These are phyloP conservation scores for Drosophila repleta DNA, from an alignment of 1,140 invertebrate genomes.

Conservation along the genomic window DNA sequence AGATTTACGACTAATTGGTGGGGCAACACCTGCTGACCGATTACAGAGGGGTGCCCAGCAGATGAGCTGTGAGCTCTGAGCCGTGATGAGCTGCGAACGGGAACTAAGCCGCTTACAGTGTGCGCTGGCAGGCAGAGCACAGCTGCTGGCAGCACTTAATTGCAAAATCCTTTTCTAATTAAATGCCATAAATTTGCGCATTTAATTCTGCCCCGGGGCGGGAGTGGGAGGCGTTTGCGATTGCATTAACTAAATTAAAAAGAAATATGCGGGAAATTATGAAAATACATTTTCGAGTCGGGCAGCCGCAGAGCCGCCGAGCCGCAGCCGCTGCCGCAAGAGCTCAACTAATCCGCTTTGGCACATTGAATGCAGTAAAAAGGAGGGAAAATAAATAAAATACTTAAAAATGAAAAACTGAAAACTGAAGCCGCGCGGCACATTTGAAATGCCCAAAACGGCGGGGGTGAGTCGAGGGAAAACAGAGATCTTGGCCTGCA, in stretches of 20 bases:
- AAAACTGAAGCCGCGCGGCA: slow-evolving; percentile 41
- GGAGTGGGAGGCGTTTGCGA: too few species aligned
- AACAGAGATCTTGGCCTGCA: slow-evolving; percentile 18
- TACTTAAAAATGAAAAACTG: slow-evolving; percentile 6
- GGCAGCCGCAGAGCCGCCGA: too few species aligned
- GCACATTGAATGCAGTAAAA: slow-evolving; percentile 59
- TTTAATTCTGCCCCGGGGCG: slow-evolving; percentile 30
- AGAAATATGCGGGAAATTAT: slow-evolving; percentile 49
- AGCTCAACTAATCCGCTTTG: slow-evolving; percentile 66
- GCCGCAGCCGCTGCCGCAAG: slow-evolving; percentile 27
- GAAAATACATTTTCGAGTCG: slow-evolving; percentile 31
- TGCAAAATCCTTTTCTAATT: slow-evolving; percentile 55
- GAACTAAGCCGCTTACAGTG: slow-evolving; percentile 28
- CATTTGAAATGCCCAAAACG: slow-evolving; percentile 33
- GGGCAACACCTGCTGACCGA: slow-evolving; percentile 25
- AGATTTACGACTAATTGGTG: slow-evolving; percentile 43
- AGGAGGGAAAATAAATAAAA: slow-evolving; percentile 23
- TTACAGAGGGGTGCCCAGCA: neutral
- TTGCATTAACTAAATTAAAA: slow-evolving; percentile 74
- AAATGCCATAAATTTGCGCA: slow-evolving; percentile 52
- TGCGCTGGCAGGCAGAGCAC: slow-evolving; percentile 1
- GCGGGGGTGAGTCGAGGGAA: slow-evolving; percentile 4
- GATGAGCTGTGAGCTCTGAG: slow-evolving; percentile 2
- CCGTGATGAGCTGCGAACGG: slow-evolving; percentile 13
- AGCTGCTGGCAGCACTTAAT: slow-evolving; percentile 5